Conservation (phyloP, 2,113 vertebrate genomes). For the Cololabis saira region DNA sequence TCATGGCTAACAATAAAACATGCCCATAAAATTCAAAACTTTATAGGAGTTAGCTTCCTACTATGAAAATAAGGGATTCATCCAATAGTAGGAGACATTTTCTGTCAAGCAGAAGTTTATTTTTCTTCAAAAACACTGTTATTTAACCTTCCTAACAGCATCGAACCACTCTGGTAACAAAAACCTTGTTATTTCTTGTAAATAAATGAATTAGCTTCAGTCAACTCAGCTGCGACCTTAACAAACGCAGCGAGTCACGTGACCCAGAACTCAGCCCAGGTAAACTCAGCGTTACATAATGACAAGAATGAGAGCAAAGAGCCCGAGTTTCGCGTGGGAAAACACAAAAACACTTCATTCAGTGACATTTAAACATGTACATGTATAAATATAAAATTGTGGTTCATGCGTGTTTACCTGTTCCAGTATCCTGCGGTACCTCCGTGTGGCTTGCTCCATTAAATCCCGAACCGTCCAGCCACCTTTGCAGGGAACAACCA, state of each 20-base stretch:
- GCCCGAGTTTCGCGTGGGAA: accelerated
- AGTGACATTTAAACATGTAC: too few species aligned
- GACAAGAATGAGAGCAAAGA: neutral
- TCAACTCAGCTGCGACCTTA: too few species aligned
- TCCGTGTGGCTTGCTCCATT: slow-evolving; percentile 88
- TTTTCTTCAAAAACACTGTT: too few species aligned
- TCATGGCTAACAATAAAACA: too few species aligned
- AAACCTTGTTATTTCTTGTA: neutral
- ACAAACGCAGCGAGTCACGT: slow-evolving; percentile 30
- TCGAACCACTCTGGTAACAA: neutral
- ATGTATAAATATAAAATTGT: neutral
- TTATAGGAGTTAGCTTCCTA: too few species aligned
- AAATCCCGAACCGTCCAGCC: slow-evolving; percentile 88
- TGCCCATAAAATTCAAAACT: too few species aligned
- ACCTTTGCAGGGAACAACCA: slow-evolving; percentile 91
- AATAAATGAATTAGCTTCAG: neutral
- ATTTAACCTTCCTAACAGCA: neutral
- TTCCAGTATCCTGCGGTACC: slow-evolving; percentile 86
- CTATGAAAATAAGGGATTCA: too few species aligned
- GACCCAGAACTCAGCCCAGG: neutral
- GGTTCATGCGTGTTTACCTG: slow-evolving; percentile 77
- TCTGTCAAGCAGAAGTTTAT: too few species aligned
- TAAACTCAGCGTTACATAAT: neutral
- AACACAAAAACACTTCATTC: too few species aligned
- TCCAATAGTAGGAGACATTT: too few species aligned